Percentiles rank a stretch among this genome's conserved stretches.
These are phyloP conservation scores for Drosophila kambysellisi DNA, from an alignment of 2,888 invertebrate genomes.

Conservation along the genomic window DNA sequence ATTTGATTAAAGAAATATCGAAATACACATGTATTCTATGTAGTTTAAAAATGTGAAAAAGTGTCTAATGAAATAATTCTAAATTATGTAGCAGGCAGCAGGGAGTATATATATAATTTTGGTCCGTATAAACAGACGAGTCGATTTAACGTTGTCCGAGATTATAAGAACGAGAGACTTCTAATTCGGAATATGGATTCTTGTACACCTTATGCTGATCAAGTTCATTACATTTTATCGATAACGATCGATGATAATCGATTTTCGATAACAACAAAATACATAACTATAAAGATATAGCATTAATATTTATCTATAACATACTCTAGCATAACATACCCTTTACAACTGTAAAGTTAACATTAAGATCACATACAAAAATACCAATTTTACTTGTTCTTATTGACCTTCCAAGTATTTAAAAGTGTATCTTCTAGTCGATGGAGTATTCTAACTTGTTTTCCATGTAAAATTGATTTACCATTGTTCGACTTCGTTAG, in stretches of 20 bases:
- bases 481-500: neutral
- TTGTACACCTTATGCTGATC: neutral
- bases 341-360: neutral
- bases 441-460: neutral
- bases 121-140: accelerated
- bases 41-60: neutral
- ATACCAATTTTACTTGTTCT: neutral
- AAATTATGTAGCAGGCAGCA: neutral
- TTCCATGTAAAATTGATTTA: neutral
- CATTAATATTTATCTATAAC: neutral
- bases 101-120: neutral
- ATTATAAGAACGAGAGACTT: neutral
- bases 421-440: neutral
- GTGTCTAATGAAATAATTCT: neutral
- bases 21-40: neutral
- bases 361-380: neutral
- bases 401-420: neutral
- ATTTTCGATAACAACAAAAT: neutral
- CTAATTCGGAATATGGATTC: neutral
- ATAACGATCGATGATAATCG: neutral
- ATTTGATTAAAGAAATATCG: neutral
- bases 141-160: neutral
- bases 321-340: neutral
- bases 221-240: neutral
- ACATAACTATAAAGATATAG: neutral